These are phyloP conservation scores for Enteromius viviparus DNA, from an alignment of 2,797 vertebrate species.

Conservation along the genomic window DNA sequence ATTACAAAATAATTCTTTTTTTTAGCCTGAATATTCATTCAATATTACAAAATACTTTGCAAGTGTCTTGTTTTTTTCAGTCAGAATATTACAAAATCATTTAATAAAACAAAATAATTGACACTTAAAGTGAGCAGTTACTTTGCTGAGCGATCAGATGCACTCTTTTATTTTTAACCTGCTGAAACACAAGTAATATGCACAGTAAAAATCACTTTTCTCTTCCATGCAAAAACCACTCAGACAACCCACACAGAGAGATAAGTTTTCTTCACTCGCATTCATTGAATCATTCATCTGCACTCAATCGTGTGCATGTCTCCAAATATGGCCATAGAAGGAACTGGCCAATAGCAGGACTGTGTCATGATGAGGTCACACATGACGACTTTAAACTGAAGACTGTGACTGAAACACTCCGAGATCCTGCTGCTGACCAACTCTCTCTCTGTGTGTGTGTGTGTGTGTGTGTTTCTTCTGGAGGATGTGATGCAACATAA, in stretches of 20 bases:
- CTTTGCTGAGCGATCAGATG: not conserved
- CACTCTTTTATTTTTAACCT: not conserved
- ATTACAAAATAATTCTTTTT: not conserved
- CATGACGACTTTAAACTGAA: not conserved
- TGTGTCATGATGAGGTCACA: constrained; percentile 40
- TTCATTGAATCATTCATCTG: constrained; percentile 35
- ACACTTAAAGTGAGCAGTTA: not conserved
- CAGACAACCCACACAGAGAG: constrained; percentile 34
- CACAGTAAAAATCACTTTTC: not conserved
- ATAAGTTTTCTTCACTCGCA: not conserved
- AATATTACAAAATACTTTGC: not conserved
- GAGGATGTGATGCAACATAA: not conserved
- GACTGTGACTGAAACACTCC: constrained; percentile 38
- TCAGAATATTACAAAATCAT: not conserved
- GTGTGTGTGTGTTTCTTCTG: not conserved
- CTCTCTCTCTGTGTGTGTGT: not conserved
- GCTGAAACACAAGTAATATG: not conserved
- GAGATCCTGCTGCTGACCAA: not conserved
- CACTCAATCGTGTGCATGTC: constrained; percentile 55
- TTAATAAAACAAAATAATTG: not conserved
- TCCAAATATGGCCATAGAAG: constrained; percentile 81
- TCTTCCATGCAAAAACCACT: not conserved
- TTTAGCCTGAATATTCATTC: not conserved
- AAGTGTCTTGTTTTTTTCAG: not conserved
- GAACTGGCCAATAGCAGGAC: constrained; percentile 63